These are phyloP conservation scores for Sclerurus mexicanus DNA, from an alignment of 2,113 vertebrate species.

Conservation along the genomic window DNA sequence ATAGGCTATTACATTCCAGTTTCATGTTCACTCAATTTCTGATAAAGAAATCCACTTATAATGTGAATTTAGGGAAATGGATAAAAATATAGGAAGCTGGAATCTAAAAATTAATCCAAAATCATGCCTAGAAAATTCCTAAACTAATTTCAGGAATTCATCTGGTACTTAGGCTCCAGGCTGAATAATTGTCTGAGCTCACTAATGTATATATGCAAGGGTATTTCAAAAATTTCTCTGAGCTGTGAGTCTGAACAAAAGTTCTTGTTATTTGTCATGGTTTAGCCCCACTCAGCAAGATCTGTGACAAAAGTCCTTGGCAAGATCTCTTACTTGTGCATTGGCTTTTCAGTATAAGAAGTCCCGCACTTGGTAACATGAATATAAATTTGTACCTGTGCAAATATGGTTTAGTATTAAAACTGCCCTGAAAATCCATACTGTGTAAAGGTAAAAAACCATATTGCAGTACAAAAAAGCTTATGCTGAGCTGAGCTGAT, in stretches of 20 bases:
- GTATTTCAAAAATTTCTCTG: background rate
- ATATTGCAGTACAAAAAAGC: background rate
- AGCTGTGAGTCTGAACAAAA: constrained; percentile 6
- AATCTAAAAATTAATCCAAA: constrained; percentile 16
- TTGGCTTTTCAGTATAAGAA: background rate
- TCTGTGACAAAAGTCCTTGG: background rate
- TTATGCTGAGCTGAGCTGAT: background rate
- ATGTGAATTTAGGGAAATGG: background rate
- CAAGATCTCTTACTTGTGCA: background rate
- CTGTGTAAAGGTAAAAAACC: background rate
- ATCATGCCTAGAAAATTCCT: background rate
- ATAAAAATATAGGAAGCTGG: background rate
- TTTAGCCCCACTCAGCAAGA: background rate
- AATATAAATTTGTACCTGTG: background rate
- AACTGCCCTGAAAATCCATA: background rate
- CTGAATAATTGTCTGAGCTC: background rate
- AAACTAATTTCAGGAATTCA: constrained; percentile 18
- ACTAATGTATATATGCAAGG: background rate
- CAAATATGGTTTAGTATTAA: background rate
- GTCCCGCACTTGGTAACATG: background rate
- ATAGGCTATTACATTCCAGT: constrained; percentile 19
- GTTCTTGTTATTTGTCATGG: background rate
- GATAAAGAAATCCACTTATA: background rate
- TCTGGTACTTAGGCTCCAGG: background rate
- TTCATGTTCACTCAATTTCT: background rate